Evolutionary conservation across 2,888 invertebrate genomes (phyloP).

Genomic region (Protophormia terraenovae): DNA sequence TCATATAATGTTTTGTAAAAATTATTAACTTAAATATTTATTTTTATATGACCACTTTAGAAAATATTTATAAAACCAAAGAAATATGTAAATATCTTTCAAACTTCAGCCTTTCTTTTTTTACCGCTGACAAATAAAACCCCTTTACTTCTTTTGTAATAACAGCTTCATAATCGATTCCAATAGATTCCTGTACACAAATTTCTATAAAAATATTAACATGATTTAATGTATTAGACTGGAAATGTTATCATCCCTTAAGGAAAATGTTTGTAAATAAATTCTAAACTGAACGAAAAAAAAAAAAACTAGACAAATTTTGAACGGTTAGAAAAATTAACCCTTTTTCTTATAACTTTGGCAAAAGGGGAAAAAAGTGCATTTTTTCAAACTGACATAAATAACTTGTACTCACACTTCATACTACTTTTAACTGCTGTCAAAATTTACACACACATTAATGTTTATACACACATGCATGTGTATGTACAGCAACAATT

Average conservation of each 20-base stretch:
- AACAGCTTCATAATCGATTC: slow-evolving; percentile 14
- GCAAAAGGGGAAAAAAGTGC: slow-evolving; percentile 43
- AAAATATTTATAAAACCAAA: no score
- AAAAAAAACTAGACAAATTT: slow-evolving; percentile 8
- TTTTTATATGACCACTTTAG: no score
- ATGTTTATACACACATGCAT: background rate
- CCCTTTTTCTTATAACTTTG: slow-evolving; percentile 31
- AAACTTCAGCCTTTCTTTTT: no score
- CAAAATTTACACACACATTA: background rate
- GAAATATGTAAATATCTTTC: no score
- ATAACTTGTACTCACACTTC: slow-evolving; percentile 31
- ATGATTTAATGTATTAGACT: slow-evolving; percentile 61
- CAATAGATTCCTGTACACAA: slow-evolving; percentile 20
- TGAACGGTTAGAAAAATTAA: slow-evolving; percentile 39
- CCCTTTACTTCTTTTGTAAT: background rate
- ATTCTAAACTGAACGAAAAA: slow-evolving; percentile 3
- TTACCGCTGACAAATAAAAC: background rate
- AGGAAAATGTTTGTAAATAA: slow-evolving; percentile 20
- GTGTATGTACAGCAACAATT: slow-evolving; percentile 9
- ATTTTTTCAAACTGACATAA: slow-evolving; percentile 57
- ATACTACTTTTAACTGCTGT: background rate
- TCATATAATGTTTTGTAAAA: no score
- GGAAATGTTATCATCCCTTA: slow-evolving; percentile 55
- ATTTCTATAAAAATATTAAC: slow-evolving; percentile 32
- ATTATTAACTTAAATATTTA: no score